Evolutionary conservation across 2,888 invertebrate genomes (phyloP), one percentile per base, ranked within the genome.

Genomic region (Lasioglossum marginatum): DNA sequence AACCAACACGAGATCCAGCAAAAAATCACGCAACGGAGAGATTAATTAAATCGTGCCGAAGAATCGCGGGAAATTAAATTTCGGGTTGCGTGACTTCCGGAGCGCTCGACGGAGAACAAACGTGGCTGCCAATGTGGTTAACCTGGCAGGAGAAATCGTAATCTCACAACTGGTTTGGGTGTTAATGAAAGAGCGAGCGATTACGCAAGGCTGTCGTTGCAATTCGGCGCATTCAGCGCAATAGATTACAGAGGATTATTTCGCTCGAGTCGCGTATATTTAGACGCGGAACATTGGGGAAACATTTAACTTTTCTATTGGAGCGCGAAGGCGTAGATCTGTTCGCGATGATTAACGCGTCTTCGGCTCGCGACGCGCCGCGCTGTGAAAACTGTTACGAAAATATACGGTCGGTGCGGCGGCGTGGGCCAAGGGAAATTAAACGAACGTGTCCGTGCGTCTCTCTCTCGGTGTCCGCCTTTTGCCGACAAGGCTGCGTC

Each of bases 331-430:
- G 43, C 72, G 70, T 37, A 60, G 80, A 66, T 31, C 72, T 48
- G 31, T 48, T 34, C 48, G 34, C 63, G 76, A 34, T 66, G 76
- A 77, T 77, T 68, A 77, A 37, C 66, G 77, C 68, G 45, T 68
- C 66, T 77, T 77, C 57, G 66, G 27, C 45, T 16, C 57, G 63
- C 27, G 75, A 40, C 70, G 23, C 52, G 68, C 16, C 81, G 23
- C 52, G 68, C 27, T 68, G 43, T 75, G 87, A 81, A 84, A 74
- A 84, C 76, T 75, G 75, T 68, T 71, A 89, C 85, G 83, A 82
- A 88, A 89, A 88, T 89, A 89, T 78, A 82, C 80, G 79, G 57
- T 6, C n/a, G 40, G 5, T 31, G 63, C 63, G 63, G 63, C 6
- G 31, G 73, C 81, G 77, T 74, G 88, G 85, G 77, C 81, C 78